Conservation (phyloP, 1,140 invertebrate species). For the Sycophila sp. region DNA sequence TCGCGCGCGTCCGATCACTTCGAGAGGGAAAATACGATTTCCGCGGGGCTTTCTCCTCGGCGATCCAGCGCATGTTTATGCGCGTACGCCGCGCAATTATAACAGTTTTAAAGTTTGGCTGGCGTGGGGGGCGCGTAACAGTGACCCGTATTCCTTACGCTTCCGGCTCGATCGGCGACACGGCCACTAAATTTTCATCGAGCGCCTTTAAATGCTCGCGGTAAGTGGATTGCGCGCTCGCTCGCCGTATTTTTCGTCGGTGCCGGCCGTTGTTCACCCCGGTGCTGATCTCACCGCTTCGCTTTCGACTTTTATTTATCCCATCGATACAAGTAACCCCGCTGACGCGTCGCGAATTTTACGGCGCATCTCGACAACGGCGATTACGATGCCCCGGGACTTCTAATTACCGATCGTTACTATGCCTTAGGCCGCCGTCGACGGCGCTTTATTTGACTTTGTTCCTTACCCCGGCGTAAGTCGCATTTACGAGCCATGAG, state of each 20-base stretch:
- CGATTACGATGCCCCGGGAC: too few species aligned
- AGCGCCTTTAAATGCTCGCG: not conserved
- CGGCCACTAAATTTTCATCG: too few species aligned
- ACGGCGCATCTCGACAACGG: too few species aligned
- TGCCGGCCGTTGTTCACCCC: not conserved
- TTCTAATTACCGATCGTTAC: too few species aligned
- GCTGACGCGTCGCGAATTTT: slow-evolving; percentile 18
- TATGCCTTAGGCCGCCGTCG: too few species aligned
- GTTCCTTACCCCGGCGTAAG: too few species aligned
- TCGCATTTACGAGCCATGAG: too few species aligned
- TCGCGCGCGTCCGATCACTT: not conserved
- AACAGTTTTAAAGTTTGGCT: not conserved
- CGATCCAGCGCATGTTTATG: not conserved
- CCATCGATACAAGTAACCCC: too few species aligned
- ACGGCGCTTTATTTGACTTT: too few species aligned
- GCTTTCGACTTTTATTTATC: too few species aligned
- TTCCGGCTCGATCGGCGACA: not conserved
- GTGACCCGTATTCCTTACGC: slow-evolving; percentile 29
- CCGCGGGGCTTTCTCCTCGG: too few species aligned
- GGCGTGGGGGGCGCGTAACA: slow-evolving; percentile 5
- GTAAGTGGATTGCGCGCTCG: not conserved
- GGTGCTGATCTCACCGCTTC: not conserved
- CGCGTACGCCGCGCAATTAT: not conserved
- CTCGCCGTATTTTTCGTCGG: slow-evolving; percentile 3
- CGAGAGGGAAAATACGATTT: not conserved